Evolutionary conservation across 2,888 invertebrate genomes (phyloP), one percentile per base, ranked within the genome.

Genomic region (Folsomia candida): DNA sequence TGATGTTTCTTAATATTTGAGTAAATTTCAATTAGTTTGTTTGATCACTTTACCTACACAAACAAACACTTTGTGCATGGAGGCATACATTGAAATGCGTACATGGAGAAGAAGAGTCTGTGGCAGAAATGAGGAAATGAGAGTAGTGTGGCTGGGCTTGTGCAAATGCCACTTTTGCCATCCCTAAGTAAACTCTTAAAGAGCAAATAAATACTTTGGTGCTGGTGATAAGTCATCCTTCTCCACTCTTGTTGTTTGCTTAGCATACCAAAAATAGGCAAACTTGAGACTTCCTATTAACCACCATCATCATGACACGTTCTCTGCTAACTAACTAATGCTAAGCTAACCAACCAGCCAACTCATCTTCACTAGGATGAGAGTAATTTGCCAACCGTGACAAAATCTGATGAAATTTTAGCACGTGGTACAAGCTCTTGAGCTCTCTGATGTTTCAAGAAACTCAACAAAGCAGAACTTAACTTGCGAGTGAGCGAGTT

Each of bases 361-460:
- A 6, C 18, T 14, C 4, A 6, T 54, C 22, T 54, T 54, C 22
- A 54, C 18, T 54, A 6, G 20, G 60, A 26, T 6, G 26, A 54
- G 54, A 54, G 54, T 59, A 59, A 62, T 62, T 62, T 62, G 20
- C 28, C 29, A 62, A n/a, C 29, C 62, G 22, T 29, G 62, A 26
- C 62, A 37, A 37, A 62, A 62, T 62, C 62, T 28, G 62, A 62
- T 62, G 37, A 28, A 62, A 20, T 62, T 62, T 62, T 29, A 62
- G 37, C 62, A 62, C 62, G 59, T 59, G 59, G 25, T 2, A 4
- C 37, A 37, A 37, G 14, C 37, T 37, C 37, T 37, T 37, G 37
- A 37, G 37, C 14, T 37, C 14, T 37, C 4, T 37, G 37, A 14
- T 37, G 14, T 37, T 37, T 37, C 37, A 37, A 37, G 37, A 14